Evolutionary conservation across 2,113 vertebrate genomes (phyloP).

Genomic region (Casuarius casuarius): DNA sequence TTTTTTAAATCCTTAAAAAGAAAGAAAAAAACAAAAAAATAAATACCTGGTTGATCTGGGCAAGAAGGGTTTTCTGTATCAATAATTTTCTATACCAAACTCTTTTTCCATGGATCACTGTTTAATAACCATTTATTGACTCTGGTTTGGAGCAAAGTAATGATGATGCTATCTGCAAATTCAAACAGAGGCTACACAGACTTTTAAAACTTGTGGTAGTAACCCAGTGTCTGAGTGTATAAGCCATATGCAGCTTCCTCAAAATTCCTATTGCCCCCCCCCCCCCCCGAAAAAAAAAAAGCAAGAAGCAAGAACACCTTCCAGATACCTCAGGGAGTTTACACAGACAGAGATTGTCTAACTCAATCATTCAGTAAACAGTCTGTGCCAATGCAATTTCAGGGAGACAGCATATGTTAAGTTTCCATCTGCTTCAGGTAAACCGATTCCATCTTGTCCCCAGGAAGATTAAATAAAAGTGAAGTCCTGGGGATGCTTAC

Average conservation of each 20-base stretch:
- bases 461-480: background rate
- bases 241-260: background rate
- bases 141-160: background rate
- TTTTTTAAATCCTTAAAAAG: background rate
- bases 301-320: background rate
- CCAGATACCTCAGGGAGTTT: background rate
- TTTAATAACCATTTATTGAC: background rate
- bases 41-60: rapidly evolving
- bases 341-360: background rate
- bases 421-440: background rate
- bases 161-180: background rate
- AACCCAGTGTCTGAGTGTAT: background rate
- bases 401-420: background rate
- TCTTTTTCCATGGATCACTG: background rate
- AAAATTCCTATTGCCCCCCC: background rate
- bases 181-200: background rate
- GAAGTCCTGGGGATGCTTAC: background rate
- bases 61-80: background rate
- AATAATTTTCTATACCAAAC: background rate
- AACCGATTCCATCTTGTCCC: background rate
- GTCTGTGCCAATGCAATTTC: background rate
- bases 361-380: background rate
- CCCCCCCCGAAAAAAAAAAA: background rate
- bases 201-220: background rate
- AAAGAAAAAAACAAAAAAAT: background rate